Evolutionary conservation across 2,888 invertebrate genomes (phyloP).

Genomic region (Thereva nobilitata): DNA sequence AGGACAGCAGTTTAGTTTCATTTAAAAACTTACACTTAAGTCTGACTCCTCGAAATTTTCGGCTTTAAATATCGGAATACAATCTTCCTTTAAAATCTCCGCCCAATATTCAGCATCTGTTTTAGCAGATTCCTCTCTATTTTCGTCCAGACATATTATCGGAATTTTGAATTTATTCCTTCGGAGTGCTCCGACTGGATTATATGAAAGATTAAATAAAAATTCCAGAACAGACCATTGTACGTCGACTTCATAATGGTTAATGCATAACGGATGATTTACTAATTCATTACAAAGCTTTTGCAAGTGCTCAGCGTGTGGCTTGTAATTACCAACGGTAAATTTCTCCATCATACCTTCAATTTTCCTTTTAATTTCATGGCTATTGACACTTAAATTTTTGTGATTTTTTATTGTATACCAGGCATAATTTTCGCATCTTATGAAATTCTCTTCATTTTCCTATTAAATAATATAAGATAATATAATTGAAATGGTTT

Average conservation of each 20-base stretch:
- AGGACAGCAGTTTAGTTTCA: no score
- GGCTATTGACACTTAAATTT: slow-evolving; percentile 58
- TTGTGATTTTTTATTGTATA: slow-evolving; percentile 59
- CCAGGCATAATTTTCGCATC: slow-evolving; percentile 55
- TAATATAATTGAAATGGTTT: neutral
- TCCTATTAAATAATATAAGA: slow-evolving; percentile 47
- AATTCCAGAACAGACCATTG: slow-evolving; percentile 61
- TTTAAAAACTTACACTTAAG: no score
- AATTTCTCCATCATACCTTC: slow-evolving; percentile 59
- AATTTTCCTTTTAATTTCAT: slow-evolving; percentile 58
- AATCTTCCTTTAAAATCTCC: slow-evolving; percentile 47
- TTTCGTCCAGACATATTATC: slow-evolving; percentile 33
- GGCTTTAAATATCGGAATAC: slow-evolving; percentile 8
- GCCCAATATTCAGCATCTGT: slow-evolving; percentile 42
- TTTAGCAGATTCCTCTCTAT: slow-evolving; percentile 36
- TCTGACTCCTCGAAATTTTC: no score
- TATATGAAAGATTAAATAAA: slow-evolving; percentile 56
- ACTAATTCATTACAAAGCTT: slow-evolving; percentile 52
- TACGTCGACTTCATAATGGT: slow-evolving; percentile 56
- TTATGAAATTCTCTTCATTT: slow-evolving; percentile 54
- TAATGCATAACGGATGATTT: slow-evolving; percentile 48
- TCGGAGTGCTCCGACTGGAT: slow-evolving; percentile 52
- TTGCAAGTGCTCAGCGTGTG: slow-evolving; percentile 57
- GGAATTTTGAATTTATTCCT: slow-evolving; percentile 47
- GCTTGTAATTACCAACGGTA: slow-evolving; percentile 58